Evolutionary conservation across 2,888 invertebrate species (phyloP).

Genomic region (Beris chalybata): DNA sequence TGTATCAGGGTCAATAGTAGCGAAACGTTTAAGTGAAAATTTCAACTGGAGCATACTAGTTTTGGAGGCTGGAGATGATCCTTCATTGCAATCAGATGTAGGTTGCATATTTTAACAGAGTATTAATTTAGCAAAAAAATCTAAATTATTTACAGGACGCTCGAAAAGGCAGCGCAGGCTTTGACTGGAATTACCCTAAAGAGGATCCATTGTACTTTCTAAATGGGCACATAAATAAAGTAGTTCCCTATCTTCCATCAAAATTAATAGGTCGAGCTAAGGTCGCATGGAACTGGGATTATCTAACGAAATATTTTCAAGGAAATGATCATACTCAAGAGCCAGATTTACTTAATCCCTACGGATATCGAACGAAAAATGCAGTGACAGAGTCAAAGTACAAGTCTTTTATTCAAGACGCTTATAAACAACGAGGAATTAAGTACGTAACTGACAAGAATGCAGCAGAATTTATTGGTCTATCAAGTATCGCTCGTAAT

Average conservation of each 20-base stretch:
- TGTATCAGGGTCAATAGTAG: conserved; percentile 64
- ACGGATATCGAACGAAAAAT: too few species aligned
- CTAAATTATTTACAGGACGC: neutral
- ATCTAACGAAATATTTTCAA: conserved; percentile 63
- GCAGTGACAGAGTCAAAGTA: conserved; percentile 59
- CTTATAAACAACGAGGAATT: conserved; percentile 67
- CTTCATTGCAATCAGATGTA: conserved; percentile 59
- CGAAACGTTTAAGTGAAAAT: conserved; percentile 71
- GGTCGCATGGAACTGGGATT: conserved; percentile 66
- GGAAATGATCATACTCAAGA: conserved; percentile 58
- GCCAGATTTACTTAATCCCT: too few species aligned
- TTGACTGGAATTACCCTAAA: too few species aligned
- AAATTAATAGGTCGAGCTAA: too few species aligned
- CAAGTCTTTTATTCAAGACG: conserved; percentile 65
- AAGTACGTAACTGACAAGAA: conserved; percentile 66
- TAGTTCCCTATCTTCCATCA: too few species aligned
- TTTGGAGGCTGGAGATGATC: conserved; percentile 77
- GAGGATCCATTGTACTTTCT: too few species aligned
- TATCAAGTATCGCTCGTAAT: conserved; percentile 68
- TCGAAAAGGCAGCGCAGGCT: conserved; percentile 45
- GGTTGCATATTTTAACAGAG: conserved; percentile 1
- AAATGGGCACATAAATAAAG: too few species aligned
- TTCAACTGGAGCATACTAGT: conserved; percentile 74
- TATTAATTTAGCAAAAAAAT: neutral
- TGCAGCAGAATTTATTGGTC: conserved; percentile 68